Evolutionary conservation across 2,113 vertebrate genomes (phyloP).

Genomic region (Lucifuga dentata): DNA sequence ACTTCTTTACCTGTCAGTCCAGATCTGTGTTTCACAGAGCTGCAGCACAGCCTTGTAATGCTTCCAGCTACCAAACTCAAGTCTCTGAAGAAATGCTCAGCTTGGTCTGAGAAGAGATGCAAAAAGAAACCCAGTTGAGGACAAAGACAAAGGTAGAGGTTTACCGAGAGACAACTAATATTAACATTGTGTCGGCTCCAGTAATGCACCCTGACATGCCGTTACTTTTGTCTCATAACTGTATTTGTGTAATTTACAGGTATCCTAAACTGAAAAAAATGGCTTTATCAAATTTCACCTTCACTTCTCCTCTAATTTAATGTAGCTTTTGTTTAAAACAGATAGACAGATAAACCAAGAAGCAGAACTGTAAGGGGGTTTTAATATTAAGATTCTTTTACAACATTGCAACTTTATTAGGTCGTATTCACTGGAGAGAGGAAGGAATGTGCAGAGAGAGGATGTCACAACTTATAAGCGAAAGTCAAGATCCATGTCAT

Average conservation of each 20-base stretch:
- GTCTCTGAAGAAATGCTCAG: background rate
- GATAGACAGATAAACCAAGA: constrained; percentile 25
- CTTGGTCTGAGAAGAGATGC: constrained; percentile 7
- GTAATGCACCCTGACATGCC: constrained; percentile 13
- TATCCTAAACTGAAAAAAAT: constrained; percentile 35
- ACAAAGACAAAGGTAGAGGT: constrained; percentile 16
- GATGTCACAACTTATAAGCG: background rate
- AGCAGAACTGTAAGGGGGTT: background rate
- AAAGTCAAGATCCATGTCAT: background rate
- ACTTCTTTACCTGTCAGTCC: constrained; percentile 46
- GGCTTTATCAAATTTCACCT: constrained; percentile 34
- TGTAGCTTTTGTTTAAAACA: constrained; percentile 28
- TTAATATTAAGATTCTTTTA: constrained; percentile 8
- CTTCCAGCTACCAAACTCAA: background rate
- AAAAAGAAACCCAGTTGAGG: constrained; percentile 32
- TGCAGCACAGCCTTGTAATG: background rate
- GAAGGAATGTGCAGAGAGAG: background rate
- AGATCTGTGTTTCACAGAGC: constrained; percentile 26
- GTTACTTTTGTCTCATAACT: constrained; percentile 27
- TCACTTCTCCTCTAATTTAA: constrained; percentile 25
- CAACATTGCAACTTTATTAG: constrained; percentile 9
- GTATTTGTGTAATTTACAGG: constrained; percentile 39
- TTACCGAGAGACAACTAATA: constrained; percentile 20
- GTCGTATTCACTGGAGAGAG: constrained; percentile 12
- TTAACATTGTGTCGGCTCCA: constrained; percentile 13